Conservation (phyloP, 2,888 invertebrate genomes). For the Antheraea assamensis region DNA sequence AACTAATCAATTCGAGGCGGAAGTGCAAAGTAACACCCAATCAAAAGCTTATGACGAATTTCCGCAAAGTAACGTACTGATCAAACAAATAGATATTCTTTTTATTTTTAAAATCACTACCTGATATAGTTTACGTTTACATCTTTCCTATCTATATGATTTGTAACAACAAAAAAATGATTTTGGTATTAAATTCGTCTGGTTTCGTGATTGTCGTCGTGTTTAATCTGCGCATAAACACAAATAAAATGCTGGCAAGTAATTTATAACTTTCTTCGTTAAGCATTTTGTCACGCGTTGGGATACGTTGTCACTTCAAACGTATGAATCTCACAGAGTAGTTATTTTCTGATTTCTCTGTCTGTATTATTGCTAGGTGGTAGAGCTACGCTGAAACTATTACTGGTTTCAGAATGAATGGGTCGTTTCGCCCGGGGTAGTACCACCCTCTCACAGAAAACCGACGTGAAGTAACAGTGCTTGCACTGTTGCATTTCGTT, state of each 20-base stretch:
- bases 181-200: background rate
- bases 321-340: conserved; percentile 1
- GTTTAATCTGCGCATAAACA: background rate
- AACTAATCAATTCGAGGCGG: no score
- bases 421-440: no score
- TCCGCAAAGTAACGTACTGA: no score
- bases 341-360: background rate
- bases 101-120: no score
- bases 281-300: conserved; percentile 11
- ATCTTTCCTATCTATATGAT: background rate
- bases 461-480: no score
- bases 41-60: no score
- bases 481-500: no score
- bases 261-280: conserved; percentile 3
- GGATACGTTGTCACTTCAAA: conserved; percentile 9
- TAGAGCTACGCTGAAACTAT: no score
- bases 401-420: no score
- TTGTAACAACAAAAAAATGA: background rate
- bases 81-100: no score
- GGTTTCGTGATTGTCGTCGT: background rate
- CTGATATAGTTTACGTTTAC: background rate
- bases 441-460: no score
- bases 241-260: background rate
- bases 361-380: background rate
- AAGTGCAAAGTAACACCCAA: no score